These are phyloP conservation scores for Chaetophractus vellerosus DNA, from an alignment of 2,797 vertebrate species.

Conservation along the genomic window DNA sequence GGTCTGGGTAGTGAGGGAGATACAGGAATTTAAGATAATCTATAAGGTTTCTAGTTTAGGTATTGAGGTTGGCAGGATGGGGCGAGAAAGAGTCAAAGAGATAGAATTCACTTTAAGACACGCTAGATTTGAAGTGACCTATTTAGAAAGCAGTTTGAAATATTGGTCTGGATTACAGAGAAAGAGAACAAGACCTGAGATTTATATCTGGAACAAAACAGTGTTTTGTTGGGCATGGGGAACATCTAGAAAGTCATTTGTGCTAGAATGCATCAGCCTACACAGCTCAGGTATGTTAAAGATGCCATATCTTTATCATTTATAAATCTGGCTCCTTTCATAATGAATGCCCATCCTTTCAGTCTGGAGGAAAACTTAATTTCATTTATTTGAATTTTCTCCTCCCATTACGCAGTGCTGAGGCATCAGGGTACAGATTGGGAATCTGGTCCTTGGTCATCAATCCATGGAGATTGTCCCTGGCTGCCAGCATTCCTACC, in stretches of 20 bases:
- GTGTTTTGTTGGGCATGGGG: too few species aligned
- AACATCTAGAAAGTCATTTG: background rate
- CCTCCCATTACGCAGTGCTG: background rate
- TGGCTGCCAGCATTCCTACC: background rate
- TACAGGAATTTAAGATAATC: background rate
- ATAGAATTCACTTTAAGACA: constrained; percentile 23
- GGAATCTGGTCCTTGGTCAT: background rate
- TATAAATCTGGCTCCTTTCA: background rate
- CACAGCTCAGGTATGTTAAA: background rate
- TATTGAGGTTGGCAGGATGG: background rate
- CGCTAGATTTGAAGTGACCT: constrained; percentile 34
- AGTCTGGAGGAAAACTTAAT: background rate
- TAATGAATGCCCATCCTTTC: background rate
- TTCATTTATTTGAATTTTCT: background rate
- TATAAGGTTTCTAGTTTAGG: background rate
- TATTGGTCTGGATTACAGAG: background rate
- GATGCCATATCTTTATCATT: background rate
- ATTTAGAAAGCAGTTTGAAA: constrained; percentile 41
- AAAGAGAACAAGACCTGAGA: background rate
- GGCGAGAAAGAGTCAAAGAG: background rate
- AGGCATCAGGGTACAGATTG: background rate
- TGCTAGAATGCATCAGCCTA: background rate
- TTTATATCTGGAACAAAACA: background rate
- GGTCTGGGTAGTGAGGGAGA: background rate
- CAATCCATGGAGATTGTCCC: background rate